Evolutionary conservation across 2,888 invertebrate species (phyloP), one percentile per base, ranked within the genome.

Genomic region (Lithosia quadra): DNA sequence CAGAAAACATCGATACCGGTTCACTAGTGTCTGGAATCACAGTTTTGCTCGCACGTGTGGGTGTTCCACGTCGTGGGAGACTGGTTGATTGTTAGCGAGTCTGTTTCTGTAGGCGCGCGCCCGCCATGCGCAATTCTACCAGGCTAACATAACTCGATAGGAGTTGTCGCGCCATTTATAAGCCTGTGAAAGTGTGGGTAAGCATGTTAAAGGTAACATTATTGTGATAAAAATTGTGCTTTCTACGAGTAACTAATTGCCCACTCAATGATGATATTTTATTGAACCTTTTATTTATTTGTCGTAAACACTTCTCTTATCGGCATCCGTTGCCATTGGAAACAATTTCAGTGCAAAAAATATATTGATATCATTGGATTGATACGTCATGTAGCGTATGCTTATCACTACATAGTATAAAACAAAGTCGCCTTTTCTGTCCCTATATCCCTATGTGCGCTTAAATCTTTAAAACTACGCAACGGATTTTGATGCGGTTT

Each of bases 91-190:
- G 78, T 83, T 82, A 78, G 84, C 82, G 79, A 84, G 82, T 69
- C 76, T 75, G 75, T 74, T 78, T 74, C 78, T 82, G 84, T 82
- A 82, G 79, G 77, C 80, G 85, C 88, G 86, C 89, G 86, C 86
- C 86, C 89, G 87, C 88, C 88, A 88, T 90, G 89, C 91, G 90
- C 90, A 88, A 87, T 83, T 83, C 65, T 90, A 92, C 92, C 84
- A 92, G 92, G 92, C 82, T 69, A 68, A 21, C 87, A 91, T 88
- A 74, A 78, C 62, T 24, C 18, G 39, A 59, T 65, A 80, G 78
- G 80, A 87, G 87, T 53, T 62, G 71, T 77, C 71, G 63, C 75
- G 74, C 75, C 72, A 69, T 68, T 76, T 71, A 71, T 21, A 63
- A 33, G 34, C 58, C 8, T n/a, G 22, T 65, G 22, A 21, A 8